Evolutionary conservation across 2,797 vertebrate species (phyloP).

Genomic region (Synanceia verrucosa): DNA sequence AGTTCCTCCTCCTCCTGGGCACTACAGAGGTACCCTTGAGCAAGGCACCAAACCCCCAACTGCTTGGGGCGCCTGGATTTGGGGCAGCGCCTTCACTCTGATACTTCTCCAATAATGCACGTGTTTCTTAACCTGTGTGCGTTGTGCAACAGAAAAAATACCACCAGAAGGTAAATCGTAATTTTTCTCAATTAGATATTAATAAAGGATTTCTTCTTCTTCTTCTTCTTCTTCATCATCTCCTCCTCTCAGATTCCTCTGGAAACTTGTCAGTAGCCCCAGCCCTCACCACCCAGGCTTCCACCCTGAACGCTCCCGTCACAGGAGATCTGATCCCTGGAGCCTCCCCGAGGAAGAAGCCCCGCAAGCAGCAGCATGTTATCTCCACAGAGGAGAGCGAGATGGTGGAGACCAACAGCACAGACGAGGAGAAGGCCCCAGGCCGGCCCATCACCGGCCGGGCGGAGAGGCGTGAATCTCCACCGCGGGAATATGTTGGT

Average conservation of each 20-base stretch:
- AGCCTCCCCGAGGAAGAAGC: slow-evolving; percentile 96
- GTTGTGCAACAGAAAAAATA: too few relatives aligned
- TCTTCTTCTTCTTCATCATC: too few relatives aligned
- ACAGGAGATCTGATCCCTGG: slow-evolving; percentile 91
- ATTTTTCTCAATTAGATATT: too few relatives aligned
- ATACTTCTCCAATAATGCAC: too few relatives aligned
- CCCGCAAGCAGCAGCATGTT: slow-evolving; percentile 97
- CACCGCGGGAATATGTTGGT: slow-evolving; percentile 98
- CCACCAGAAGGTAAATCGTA: too few relatives aligned
- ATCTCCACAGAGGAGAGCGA: slow-evolving; percentile 98
- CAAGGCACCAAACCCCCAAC: too few relatives aligned
- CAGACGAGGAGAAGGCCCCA: slow-evolving; percentile 93
- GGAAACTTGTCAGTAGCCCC: slow-evolving; percentile 83
- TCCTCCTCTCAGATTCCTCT: slow-evolving; percentile 69
- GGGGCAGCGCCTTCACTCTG: too few relatives aligned
- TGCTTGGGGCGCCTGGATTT: too few relatives aligned
- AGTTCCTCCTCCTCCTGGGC: too few relatives aligned
- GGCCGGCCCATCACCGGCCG: slow-evolving; percentile 88
- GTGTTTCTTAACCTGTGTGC: too few relatives aligned
- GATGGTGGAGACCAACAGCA: slow-evolving; percentile 99
- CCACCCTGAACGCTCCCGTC: slow-evolving; percentile 83
- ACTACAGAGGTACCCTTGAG: too few relatives aligned
- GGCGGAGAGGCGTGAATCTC: slow-evolving; percentile 92
- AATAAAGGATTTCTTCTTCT: too few relatives aligned
- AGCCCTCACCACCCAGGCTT: slow-evolving; percentile 79